Conservation (phyloP, 1,140 invertebrate species). For the Ips typographus region DNA sequence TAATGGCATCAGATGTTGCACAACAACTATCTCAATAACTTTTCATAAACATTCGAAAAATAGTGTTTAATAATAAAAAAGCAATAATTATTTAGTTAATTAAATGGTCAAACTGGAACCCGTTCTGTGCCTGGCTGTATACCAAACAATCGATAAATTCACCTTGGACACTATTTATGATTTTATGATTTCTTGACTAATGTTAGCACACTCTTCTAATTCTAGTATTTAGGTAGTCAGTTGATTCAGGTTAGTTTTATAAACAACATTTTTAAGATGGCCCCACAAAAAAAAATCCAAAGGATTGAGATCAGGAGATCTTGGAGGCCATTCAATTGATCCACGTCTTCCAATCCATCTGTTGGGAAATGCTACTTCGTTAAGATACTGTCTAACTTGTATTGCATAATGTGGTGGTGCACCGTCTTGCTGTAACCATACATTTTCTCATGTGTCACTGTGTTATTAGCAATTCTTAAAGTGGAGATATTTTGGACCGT, state of each 20-base stretch:
- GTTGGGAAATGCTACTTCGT: slow-evolving; percentile 4
- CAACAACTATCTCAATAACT: too few species aligned
- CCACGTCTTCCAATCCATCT: slow-evolving; percentile 7
- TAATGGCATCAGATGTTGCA: too few species aligned
- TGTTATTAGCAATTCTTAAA: too few species aligned
- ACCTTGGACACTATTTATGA: background rate
- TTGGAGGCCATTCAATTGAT: background rate
- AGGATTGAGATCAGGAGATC: slow-evolving; percentile 18
- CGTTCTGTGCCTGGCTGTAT: background rate
- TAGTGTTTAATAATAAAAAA: too few species aligned
- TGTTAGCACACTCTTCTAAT: background rate
- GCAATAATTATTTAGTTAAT: background rate
- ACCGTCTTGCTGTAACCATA: background rate
- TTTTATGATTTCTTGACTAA: background rate
- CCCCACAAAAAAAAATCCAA: slow-evolving; percentile 13
- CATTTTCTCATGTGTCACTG: too few species aligned
- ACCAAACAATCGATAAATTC: slow-evolving; percentile 1
- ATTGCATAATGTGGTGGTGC: background rate
- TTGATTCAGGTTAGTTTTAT: slow-evolving; percentile 6
- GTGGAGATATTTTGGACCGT: too few species aligned
- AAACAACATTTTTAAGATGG: background rate
- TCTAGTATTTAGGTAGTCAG: slow-evolving; percentile 2
- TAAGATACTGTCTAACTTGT: background rate
- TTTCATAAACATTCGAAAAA: too few species aligned
- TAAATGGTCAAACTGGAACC: background rate